Base-by-base conservation (phyloP, 2,888 invertebrate species). In the Liopterus haemorrhoidalis region DNA sequence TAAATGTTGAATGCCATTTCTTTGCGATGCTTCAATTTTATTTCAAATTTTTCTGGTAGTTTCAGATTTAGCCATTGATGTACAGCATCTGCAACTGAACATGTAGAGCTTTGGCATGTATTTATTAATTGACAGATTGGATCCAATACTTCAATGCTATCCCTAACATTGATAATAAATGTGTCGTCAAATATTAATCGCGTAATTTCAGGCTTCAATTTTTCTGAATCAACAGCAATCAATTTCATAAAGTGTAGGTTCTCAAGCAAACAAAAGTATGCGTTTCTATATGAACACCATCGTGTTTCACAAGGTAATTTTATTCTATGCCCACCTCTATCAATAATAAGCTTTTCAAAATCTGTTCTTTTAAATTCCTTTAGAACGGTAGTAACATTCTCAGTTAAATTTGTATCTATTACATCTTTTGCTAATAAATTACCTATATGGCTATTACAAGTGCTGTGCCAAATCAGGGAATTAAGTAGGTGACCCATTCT, bases 381-480 rank as follows among this genome's bases (percentile, higher is more conserved):
- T 38, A 38, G 21, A 28, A 53, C 5, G 4, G 25, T 19, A 35
- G 31, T 39, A 5, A 48, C 45, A 8, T 48, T 49, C 2, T 52
- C 43, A 16, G 36, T 37, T 24, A 51, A 51, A 15, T 36, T 9
- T 28, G 41, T 35, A 18, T 46, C 21, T 6, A 56, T 44, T 9
- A 56, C 38, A 19, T 50, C 46, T 48, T 55, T 55, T 5, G 54
- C 51, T 14, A 56, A 40, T 35, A 55, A 49, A 48, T 56, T 54
- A 5, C 44, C 56, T 15, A 49, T 57, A 35, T 59, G 56, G 16
- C 50, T 50, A 30, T 46, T 50, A 30, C 57, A 59, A 22, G 52
- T 55, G 4, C 37, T 40, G 42, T 54, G 53, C 54, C 54, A 55
- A 25, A 55, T 30, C 46, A 27, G 2, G 15, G 20, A 51, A 24